Percentiles rank a stretch among this genome's conserved stretches.
Evolutionary conservation across 2,888 invertebrate species (phyloP).

Genomic region (Physocephala rufipes): DNA sequence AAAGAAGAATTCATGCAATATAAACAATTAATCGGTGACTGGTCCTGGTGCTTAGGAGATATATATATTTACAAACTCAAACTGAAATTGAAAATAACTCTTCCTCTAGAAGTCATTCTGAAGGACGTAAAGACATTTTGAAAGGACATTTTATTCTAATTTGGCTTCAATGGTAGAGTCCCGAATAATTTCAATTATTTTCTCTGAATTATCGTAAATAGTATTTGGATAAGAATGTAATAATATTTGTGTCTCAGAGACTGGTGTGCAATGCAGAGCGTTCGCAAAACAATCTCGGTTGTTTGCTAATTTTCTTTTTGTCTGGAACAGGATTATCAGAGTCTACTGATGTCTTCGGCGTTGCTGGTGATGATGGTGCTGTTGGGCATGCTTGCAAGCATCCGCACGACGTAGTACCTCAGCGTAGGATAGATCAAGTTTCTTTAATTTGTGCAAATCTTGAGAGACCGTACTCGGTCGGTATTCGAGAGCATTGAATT

Average conservation of each 20-base stretch:
- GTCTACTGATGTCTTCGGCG: constrained; percentile 46
- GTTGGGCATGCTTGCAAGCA: constrained; percentile 57
- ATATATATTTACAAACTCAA: no score
- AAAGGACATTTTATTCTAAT: not conserved
- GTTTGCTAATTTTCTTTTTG: not conserved
- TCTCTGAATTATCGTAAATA: not conserved
- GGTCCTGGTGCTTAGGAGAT: no score
- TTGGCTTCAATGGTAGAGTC: not conserved
- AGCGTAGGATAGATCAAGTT: constrained; percentile 85
- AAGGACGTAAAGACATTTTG: no score
- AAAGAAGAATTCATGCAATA: no score
- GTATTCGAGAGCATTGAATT: constrained; percentile 65
- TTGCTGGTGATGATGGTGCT: constrained; percentile 48
- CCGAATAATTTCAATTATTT: not conserved
- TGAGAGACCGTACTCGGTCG: constrained; percentile 81
- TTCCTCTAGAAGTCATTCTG: no score
- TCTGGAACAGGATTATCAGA: not conserved
- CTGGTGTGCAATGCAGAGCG: not conserved
- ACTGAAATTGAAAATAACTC: no score
- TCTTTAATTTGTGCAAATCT: constrained; percentile 82
- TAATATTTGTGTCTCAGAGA: constrained; percentile 5
- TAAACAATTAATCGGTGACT: no score
- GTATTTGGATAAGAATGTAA: not conserved
- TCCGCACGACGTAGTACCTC: constrained; percentile 78
- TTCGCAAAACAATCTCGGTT: not conserved